Evolutionary conservation across 2,797 vertebrate species (phyloP).

Genomic region (Cuculus canorus): DNA sequence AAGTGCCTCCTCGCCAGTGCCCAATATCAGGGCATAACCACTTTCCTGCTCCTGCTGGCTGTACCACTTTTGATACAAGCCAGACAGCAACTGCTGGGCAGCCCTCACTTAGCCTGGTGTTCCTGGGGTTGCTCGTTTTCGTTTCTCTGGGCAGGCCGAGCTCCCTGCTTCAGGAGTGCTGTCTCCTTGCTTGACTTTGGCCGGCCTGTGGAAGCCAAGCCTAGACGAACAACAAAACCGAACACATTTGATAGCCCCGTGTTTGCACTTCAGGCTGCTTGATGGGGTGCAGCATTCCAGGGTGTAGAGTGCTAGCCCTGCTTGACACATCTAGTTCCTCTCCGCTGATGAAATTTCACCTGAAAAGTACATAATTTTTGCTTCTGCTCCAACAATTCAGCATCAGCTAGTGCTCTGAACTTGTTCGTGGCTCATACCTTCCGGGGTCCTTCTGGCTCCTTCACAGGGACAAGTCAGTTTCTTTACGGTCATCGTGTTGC

Average conservation of each 20-base stretch:
- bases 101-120: rapidly evolving
- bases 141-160: rapidly evolving
- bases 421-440: background rate
- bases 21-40: no score
- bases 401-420: background rate
- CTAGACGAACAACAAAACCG: rapidly evolving
- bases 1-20: no score
- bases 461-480: background rate
- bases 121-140: rapidly evolving
- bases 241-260: rapidly evolving
- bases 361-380: rapidly evolving
- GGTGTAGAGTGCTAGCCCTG: background rate
- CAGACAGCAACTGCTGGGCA: no score
- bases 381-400: background rate
- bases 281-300: background rate
- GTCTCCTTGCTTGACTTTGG: background rate
- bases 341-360: background rate
- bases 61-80: no score
- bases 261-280: background rate
- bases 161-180: rapidly evolving
- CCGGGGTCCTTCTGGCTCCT: background rate
- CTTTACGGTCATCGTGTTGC: background rate
- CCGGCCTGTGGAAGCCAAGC: background rate
- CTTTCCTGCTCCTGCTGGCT: no score
- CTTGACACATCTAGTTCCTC: rapidly evolving